Base-by-base conservation (phyloP, 2,888 invertebrate species). In the Neuroscelio doddi region DNA sequence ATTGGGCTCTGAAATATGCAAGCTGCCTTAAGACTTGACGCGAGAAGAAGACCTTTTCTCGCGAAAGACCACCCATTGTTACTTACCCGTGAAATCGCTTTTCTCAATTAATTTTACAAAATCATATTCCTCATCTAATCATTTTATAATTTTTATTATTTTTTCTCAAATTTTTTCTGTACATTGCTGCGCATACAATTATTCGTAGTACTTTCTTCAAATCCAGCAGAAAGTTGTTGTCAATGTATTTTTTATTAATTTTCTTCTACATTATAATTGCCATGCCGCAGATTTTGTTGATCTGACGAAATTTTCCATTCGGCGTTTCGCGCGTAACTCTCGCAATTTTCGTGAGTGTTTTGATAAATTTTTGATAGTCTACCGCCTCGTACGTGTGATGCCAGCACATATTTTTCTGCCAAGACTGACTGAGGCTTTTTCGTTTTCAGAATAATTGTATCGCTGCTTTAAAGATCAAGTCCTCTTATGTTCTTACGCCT, bases 1-100 rank as follows among this genome's bases (percentile, higher is more conserved):
- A 78, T 77, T 76, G 72, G 67, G 68, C 71, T 69, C 73, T 77
- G 75, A 79, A 80, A 81, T 80, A 79, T 80, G 75, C 76, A 76
- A 72, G 73, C 73, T 69, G 70, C 70, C 56, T 65, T 65, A 66
- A 68, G 68, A 65, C 65, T 63, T 10, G 16, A 45, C n/a, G n/a
- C n/a, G n/a, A 29, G 53, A 45, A 34, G 63, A 63, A 24, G 27
- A 49, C 47, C 46, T 45, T 32, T 21, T 36, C 30, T 14, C 49
- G 15, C 45, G 26, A 44, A n/a, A n/a, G n/a, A n/a, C n/a, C n/a
- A n/a, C n/a, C 64, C 47, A 67, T 70, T 70, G 68, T 70, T 66
- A 21, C 56, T 53, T 55, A 49, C n/a, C 45, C 45, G 50, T 49
- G 41, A 68, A 61, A 68, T 59, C 64, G 36, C 46, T 39, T 45